Evolutionary conservation across 2,888 invertebrate species (phyloP).

Genomic region (Patella ulyssiponensis): DNA sequence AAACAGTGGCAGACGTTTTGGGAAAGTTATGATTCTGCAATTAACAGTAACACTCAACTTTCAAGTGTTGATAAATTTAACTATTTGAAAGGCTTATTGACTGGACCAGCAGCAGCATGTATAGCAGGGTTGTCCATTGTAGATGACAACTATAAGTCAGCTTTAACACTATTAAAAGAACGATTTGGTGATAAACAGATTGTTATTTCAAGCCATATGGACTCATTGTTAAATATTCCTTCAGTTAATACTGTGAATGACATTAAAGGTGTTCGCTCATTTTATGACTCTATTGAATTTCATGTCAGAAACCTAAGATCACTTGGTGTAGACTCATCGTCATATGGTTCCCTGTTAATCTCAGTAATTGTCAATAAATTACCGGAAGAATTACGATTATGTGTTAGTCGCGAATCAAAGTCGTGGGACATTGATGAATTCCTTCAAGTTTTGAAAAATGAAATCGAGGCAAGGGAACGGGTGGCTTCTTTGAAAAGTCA

Average conservation of each 20-base stretch:
- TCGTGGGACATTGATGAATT: background rate
- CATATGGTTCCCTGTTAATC: background rate
- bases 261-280: background rate
- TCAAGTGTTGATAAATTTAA: slow-evolving; percentile 25
- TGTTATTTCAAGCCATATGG: slow-evolving; percentile 16
- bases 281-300: background rate
- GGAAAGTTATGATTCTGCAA: slow-evolving; percentile 26
- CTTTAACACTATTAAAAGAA: slow-evolving; percentile 22
- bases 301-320: background rate
- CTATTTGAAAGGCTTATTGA: slow-evolving; percentile 26
- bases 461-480: background rate
- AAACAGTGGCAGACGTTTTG: slow-evolving; percentile 28
- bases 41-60: slow-evolving; percentile 23
- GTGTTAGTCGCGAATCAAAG: background rate
- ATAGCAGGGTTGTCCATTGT: slow-evolving; percentile 27
- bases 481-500: background rate
- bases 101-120: slow-evolving; percentile 23
- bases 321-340: background rate
- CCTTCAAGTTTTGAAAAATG: background rate
- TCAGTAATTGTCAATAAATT: background rate
- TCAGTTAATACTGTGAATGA: background rate
- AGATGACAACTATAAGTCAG: slow-evolving; percentile 30
- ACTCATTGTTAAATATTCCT: background rate
- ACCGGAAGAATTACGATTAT: slow-evolving; percentile 1
- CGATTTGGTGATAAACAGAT: slow-evolving; percentile 29